Evolutionary conservation across 2,888 invertebrate genomes (phyloP).

Genomic region (Falcaria lacertinaria): DNA sequence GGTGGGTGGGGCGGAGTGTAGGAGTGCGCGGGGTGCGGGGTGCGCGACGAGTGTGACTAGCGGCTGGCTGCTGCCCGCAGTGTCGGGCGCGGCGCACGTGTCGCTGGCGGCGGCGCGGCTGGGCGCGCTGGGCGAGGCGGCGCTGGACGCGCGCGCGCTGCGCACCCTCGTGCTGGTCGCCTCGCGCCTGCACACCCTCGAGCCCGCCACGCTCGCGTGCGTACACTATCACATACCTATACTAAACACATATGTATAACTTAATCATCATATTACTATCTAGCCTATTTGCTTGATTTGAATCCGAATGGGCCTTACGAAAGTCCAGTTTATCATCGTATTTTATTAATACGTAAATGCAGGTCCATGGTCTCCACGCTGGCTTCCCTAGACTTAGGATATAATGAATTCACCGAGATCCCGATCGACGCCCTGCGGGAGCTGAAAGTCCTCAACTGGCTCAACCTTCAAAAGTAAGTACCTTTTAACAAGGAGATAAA

Average conservation of each 20-base stretch:
- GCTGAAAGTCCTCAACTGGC: conserved; percentile 84
- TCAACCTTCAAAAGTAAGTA: conserved; percentile 86
- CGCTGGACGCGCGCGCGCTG: conserved; percentile 84
- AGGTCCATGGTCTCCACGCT: conserved; percentile 88
- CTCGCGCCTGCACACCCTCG: conserved; percentile 85
- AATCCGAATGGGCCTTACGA: no score
- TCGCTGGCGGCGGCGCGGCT: conserved; percentile 80
- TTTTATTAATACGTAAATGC: no score
- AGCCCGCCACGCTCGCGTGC: conserved; percentile 86
- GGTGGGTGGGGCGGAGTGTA: no score
- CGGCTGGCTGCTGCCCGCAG: conserved; percentile 81
- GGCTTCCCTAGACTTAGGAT: conserved; percentile 87
- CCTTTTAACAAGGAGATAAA: not conserved
- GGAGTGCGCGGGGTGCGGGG: conserved; percentile 1
- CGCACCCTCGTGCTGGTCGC: conserved; percentile 88
- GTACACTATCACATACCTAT: no score
- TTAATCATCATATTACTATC: no score
- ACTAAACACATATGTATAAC: no score
- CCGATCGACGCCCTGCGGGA: conserved; percentile 83
- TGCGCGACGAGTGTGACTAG: conserved; percentile 16
- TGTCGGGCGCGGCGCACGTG: conserved; percentile 68
- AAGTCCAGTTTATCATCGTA: no score
- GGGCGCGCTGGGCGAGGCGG: conserved; percentile 86
- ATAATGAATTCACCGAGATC: conserved; percentile 84
- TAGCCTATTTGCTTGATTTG: no score